These are phyloP conservation scores for Tiphia femorata DNA, from an alignment of 2,888 invertebrate species.

Conservation along the genomic window DNA sequence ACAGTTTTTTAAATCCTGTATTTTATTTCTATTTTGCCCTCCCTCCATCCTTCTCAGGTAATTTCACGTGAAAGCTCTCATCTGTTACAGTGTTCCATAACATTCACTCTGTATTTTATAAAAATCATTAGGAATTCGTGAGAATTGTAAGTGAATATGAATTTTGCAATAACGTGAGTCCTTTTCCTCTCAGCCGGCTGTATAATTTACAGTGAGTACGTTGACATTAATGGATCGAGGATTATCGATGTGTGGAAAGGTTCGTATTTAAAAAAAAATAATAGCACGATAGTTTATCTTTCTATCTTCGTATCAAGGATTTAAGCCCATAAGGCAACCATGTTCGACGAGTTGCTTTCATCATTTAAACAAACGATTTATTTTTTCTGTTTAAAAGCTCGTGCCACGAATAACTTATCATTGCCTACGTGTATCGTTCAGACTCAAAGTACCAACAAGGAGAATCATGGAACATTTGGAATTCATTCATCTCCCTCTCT, in stretches of 20 bases:
- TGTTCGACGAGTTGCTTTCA: not conserved
- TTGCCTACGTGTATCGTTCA: too few species aligned
- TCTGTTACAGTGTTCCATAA: not conserved
- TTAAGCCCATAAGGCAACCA: not conserved
- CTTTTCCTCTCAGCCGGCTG: too few species aligned
- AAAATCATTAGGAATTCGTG: too few species aligned
- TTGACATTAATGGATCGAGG: not conserved
- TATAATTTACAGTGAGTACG: not conserved
- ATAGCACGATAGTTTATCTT: not conserved
- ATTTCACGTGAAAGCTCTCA: not conserved
- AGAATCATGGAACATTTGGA: too few species aligned
- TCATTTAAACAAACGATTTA: not conserved
- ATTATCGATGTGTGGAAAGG: not conserved
- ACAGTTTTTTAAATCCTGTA: slow-evolving; percentile 63
- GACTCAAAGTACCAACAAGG: too few species aligned
- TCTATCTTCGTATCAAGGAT: not conserved
- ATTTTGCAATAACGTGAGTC: too few species aligned
- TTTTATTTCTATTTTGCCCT: not conserved
- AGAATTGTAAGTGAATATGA: too few species aligned
- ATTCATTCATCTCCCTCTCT: too few species aligned
- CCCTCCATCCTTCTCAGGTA: not conserved
- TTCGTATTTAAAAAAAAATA: not conserved
- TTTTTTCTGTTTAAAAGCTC: too few species aligned
- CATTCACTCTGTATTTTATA: too few species aligned
- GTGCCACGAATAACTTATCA: too few species aligned